phyloP scores from a whole-genome alignment of 2,113 vertebrate species.

The Collichthys lucidus region DNA sequence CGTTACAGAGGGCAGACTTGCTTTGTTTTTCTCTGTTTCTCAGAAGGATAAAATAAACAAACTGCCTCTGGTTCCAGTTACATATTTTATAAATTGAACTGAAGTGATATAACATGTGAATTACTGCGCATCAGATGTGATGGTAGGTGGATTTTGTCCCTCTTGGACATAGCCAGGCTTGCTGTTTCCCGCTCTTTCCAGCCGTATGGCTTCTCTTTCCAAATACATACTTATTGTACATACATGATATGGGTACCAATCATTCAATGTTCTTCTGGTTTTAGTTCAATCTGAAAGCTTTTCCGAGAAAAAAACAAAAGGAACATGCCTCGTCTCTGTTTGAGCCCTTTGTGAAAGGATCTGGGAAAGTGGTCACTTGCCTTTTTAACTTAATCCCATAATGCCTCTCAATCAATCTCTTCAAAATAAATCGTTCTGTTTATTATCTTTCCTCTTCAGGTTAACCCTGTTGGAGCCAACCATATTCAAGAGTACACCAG shows the following conservation, averaged over 20 bases:
- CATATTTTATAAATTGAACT: background rate
- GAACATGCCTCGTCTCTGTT: background rate
- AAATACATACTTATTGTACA: background rate
- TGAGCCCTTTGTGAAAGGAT: background rate
- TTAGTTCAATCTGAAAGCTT: background rate
- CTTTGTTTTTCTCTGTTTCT: no score
- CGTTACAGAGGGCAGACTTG: no score
- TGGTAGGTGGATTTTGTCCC: no score
- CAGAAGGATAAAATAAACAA: no score
- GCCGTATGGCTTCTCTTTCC: background rate
- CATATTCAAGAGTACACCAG: conserved; percentile 9
- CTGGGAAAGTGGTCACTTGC: background rate
- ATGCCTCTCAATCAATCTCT: background rate
- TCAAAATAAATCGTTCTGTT: conserved; percentile 17
- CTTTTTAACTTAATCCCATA: conserved; percentile 9
- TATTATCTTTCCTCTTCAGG: conserved; percentile 39
- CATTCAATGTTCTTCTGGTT: background rate
- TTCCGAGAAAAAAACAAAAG: background rate
- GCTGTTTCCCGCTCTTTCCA: background rate
- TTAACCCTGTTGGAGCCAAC: conserved; percentile 11
- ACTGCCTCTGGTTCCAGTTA: no score
- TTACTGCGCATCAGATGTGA: background rate
- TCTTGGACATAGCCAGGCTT: background rate
- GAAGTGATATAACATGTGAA: background rate
- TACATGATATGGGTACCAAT: background rate